phyloP scores from a whole-genome alignment of 2,797 vertebrate species.

The Trachops cirrhosus region DNA sequence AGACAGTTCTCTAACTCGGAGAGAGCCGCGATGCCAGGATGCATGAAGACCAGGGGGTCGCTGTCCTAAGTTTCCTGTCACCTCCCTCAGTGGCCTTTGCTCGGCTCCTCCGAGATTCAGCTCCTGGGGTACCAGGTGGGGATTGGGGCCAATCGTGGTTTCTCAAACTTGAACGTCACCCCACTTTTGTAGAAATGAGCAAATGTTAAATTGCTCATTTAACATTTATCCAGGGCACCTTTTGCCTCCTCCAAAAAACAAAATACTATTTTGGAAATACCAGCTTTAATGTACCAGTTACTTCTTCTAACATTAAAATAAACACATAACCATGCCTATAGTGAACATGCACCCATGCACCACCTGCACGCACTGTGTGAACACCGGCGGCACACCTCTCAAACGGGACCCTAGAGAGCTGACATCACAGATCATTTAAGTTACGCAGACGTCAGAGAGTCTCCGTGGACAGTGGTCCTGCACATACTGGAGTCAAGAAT shows the following conservation, averaged over 20 bases:
- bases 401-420: not conserved
- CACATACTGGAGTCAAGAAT: not conserved
- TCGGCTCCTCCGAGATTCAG: not conserved
- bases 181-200: not conserved
- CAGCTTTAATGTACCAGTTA: not conserved
- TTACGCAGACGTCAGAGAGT: not conserved
- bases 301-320: slow-evolving; percentile 3
- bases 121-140: not conserved
- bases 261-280: not conserved
- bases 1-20: not conserved
- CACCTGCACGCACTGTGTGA: not conserved
- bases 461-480: not conserved
- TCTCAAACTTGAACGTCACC: not conserved
- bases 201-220: not conserved
- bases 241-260: not conserved
- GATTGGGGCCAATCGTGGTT: not conserved
- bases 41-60: not conserved
- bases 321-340: not conserved
- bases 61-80: not conserved
- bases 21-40: not conserved
- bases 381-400: not conserved
- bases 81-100: not conserved
- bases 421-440: not conserved
- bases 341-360: not conserved
- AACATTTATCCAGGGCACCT: not conserved